Evolutionary conservation across 2,888 invertebrate genomes (phyloP), one percentile per base, ranked within the genome.

Genomic region (Orchestes rusci): DNA sequence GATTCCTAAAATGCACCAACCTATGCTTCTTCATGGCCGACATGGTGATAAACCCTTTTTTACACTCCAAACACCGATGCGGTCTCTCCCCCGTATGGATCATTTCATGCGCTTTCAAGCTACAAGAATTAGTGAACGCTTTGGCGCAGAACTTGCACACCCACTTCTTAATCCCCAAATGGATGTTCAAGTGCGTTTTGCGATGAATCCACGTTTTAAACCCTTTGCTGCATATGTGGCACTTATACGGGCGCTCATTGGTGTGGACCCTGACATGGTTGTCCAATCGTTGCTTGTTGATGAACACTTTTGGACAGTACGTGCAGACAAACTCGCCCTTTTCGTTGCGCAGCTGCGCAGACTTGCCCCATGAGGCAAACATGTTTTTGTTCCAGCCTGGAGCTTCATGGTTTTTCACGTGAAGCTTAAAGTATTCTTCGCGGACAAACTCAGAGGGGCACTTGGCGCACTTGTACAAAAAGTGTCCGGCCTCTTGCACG

Each of bases 311-410:
- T 20, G 46, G 44, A 16, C 50, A 50, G 35, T 47, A 44, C 16
- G 39, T 45, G 33, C 50, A 50, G 3, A 42, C 45, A 40, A 50
- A 45, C 30, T 50, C 49, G 8, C 49, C 49, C 33, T 50, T 50
- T 10, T 45, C 45, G 15, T 50, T 50, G 17, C 49, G 16, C 28
- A 42, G 37, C 18, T 45, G 34, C 1, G 49, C 49, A 3, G 49
- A 49, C 34, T 42, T 41, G n/a, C 49, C 49, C 42, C 45, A 50
- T 2, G 34, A 39, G 12, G 45, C 43, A 23, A 45, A 50, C 45
- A 45, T 45, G 29, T 50, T 50, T 23, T 50, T 50, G 32, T 50
- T 50, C 49, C 49, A 50, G 16, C 49, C 49, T 10, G 49, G 49
- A 3, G 49, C 45, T 8, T 50, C 49, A 19, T 50, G 49, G 17